These are phyloP conservation scores for Campylorhamphus procurvoides DNA, from an alignment of 2,113 vertebrate species.

Conservation along the genomic window DNA sequence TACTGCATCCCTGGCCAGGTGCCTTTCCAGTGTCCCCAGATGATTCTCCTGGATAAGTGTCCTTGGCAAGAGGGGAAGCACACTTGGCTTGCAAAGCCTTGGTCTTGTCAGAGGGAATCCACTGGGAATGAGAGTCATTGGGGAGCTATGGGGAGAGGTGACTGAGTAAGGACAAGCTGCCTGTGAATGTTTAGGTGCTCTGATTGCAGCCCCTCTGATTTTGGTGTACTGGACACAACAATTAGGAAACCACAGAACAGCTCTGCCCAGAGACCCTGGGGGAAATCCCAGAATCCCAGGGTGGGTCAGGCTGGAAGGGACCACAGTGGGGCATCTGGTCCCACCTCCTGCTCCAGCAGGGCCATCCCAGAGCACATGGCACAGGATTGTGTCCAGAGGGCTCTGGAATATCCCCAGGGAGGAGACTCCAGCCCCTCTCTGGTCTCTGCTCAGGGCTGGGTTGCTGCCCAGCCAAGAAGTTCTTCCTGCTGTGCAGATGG, in stretches of 20 bases:
- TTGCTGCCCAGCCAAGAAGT: background rate
- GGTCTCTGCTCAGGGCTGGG: background rate
- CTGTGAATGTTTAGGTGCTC: rapidly evolving
- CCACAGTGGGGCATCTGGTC: background rate
- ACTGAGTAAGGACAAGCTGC: background rate
- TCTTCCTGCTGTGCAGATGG: background rate
- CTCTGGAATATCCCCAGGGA: background rate
- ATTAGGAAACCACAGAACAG: background rate
- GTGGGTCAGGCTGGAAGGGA: background rate
- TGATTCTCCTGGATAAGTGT: background rate
- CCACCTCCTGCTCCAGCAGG: background rate
- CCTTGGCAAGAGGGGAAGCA: background rate
- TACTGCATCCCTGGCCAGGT: slow-evolving; percentile 16
- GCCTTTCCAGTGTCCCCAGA: background rate
- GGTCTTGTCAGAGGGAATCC: background rate
- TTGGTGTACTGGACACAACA: background rate
- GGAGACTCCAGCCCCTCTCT: background rate
- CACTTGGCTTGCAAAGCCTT: background rate
- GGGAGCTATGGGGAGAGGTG: background rate
- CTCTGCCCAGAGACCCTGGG: background rate
- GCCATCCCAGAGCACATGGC: background rate
- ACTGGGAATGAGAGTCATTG: background rate
- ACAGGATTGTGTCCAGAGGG: background rate
- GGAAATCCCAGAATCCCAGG: background rate
- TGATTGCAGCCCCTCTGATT: background rate